A percentile compares a stretch with the other conserved stretches of the same genome.
These are phyloP conservation scores for Stomatorhinus walkeri DNA, from an alignment of 2,797 vertebrate genomes.

Conservation along the genomic window DNA sequence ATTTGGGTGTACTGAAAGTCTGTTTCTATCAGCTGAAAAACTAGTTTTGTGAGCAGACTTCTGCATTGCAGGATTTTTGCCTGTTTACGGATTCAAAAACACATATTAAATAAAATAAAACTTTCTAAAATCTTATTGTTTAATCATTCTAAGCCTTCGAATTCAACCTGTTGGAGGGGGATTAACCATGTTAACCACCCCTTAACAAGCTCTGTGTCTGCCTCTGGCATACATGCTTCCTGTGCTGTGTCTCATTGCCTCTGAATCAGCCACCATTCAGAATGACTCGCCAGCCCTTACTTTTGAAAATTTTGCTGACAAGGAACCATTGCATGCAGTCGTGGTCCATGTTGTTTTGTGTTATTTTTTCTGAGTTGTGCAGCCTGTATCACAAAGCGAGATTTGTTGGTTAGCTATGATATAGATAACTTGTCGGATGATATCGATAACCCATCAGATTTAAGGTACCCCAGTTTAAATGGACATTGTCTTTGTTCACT, in stretches of 20 bases:
- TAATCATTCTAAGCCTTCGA: background rate
- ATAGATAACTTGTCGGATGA: background rate
- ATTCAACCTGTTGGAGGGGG: constrained; percentile 45
- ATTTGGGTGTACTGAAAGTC: background rate
- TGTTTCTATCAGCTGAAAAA: background rate
- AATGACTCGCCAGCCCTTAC: background rate
- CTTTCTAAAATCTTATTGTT: background rate
- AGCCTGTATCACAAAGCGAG: background rate
- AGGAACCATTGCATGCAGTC: background rate
- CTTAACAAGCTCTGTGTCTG: constrained; percentile 14
- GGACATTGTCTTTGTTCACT: background rate
- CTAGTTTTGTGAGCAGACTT: background rate
- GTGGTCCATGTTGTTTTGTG: background rate
- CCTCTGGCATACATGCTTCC: background rate
- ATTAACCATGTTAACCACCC: constrained; percentile 41
- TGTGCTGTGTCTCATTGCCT: background rate
- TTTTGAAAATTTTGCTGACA: background rate
- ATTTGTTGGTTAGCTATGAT: background rate
- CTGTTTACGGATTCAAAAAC: background rate
- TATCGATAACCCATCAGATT: background rate
- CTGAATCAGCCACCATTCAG: background rate
- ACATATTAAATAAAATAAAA: background rate
- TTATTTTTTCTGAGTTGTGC: background rate
- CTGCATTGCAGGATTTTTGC: background rate
- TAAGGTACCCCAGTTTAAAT: background rate